Evolutionary conservation across 1,140 invertebrate genomes (phyloP).

Genomic region (Cydia strobilella): DNA sequence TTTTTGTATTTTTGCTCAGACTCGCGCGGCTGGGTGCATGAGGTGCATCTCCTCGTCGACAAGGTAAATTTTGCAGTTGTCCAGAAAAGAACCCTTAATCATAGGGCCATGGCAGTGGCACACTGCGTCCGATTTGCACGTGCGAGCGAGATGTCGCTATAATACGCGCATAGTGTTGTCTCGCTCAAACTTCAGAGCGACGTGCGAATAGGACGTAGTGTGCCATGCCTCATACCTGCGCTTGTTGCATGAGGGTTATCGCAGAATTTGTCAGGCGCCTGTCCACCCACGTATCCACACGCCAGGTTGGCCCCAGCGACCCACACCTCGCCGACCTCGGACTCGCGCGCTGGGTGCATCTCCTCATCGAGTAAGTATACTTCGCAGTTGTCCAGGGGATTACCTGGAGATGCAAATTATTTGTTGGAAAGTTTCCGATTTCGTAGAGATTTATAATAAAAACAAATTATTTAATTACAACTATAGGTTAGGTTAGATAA

Average conservation of each 20-base stretch:
- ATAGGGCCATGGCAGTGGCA: too few relatives aligned
- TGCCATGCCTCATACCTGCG: too few relatives aligned
- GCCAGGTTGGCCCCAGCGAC: slow-evolving; percentile 89
- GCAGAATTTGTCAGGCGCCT: slow-evolving; percentile 86
- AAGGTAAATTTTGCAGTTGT: slow-evolving; percentile 90
- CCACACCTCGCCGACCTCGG: slow-evolving; percentile 89
- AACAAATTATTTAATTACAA: too few relatives aligned
- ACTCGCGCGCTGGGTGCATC: slow-evolving; percentile 83
- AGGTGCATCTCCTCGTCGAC: slow-evolving; percentile 85
- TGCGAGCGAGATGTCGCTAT: too few relatives aligned
- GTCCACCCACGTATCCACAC: slow-evolving; percentile 87
- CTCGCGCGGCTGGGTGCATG: slow-evolving; percentile 83
- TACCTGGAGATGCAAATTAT: slow-evolving; percentile 71
- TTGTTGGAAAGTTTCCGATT: background rate
- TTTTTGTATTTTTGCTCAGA: slow-evolving; percentile 75
- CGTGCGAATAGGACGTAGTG: too few relatives aligned
- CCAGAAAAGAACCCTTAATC: slow-evolving; percentile 82
- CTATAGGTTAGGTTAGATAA: too few relatives aligned
- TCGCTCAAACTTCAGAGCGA: too few relatives aligned
- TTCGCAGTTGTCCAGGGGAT: slow-evolving; percentile 88
- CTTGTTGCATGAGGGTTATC: slow-evolving; percentile 86
- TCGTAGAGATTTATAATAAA: background rate
- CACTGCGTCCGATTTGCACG: too few relatives aligned
- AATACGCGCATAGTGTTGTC: too few relatives aligned
- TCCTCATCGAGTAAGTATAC: slow-evolving; percentile 89